Conservation (phyloP, 2,888 invertebrate species). For the Agonopterix heracliana region DNA sequence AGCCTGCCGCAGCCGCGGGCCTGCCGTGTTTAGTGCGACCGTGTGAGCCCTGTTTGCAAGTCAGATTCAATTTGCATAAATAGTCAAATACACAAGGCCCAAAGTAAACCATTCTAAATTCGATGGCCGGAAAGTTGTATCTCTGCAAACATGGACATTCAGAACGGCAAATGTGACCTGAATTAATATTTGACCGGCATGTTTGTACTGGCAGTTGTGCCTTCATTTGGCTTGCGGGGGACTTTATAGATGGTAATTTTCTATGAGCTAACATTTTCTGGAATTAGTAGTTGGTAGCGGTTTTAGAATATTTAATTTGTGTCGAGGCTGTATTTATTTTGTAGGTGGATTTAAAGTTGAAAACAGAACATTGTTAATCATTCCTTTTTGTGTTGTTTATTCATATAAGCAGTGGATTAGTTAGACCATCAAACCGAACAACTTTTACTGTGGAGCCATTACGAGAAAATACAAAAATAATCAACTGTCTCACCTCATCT, state of each 20-base stretch:
- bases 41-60: conserved; percentile 31
- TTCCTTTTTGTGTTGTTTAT: no score
- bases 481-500: no score
- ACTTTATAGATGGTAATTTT: conserved; percentile 48
- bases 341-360: neutral
- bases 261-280: conserved; percentile 49
- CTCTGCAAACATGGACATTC: conserved; percentile 61
- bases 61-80: conserved; percentile 66
- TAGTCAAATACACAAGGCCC: conserved; percentile 57
- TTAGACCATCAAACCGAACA: no score
- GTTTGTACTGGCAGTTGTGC: conserved; percentile 48
- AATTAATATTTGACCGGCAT: conserved; percentile 67
- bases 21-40: conserved; percentile 26
- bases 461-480: no score
- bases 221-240: conserved; percentile 48
- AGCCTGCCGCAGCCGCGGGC: conserved; percentile 17
- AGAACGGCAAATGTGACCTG: conserved; percentile 65
- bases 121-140: conserved; percentile 67
- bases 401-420: no score
- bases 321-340: neutral
- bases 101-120: conserved; percentile 64
- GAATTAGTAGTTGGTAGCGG: conserved; percentile 39
- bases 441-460: no score
- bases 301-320: conserved; percentile 39
- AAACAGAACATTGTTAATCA: no score